Evolutionary conservation across 2,113 vertebrate species (phyloP).

Genomic region (Osmerus mordax): DNA sequence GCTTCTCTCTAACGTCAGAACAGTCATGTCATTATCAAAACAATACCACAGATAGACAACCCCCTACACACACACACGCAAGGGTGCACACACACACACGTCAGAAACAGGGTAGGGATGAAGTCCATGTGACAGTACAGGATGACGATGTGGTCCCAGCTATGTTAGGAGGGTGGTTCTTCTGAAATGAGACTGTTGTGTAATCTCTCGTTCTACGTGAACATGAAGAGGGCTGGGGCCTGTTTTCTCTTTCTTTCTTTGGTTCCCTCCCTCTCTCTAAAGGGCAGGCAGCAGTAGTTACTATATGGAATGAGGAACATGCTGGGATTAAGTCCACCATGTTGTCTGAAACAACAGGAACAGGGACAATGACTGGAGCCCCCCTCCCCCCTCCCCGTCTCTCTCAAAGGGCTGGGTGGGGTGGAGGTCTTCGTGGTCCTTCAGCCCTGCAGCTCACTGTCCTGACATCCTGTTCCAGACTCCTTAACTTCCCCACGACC

Average conservation of each 20-base stretch:
- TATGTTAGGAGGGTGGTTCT: no score
- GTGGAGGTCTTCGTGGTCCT: background rate
- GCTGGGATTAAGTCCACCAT: slow-evolving; percentile 33
- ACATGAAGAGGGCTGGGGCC: no score
- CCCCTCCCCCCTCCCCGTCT: background rate
- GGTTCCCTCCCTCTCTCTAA: background rate
- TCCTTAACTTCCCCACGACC: no score
- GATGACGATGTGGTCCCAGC: no score
- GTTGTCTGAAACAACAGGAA: slow-evolving; percentile 42
- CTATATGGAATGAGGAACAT: slow-evolving; percentile 56
- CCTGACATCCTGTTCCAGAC: no score
- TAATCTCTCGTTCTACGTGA: background rate
- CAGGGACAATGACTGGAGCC: slow-evolving; percentile 37
- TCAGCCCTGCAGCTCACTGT: no score
- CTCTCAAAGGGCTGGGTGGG: background rate
- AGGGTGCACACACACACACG: no score
- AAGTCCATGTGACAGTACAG: no score
- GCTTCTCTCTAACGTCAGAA: background rate
- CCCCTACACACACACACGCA: background rate
- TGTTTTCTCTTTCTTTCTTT: background rate
- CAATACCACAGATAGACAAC: background rate
- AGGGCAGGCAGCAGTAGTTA: slow-evolving; percentile 12
- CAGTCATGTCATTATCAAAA: background rate
- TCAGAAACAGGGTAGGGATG: no score
- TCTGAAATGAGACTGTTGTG: background rate